Conservation (phyloP, 2,888 invertebrate species). For the Allygus modestus region DNA sequence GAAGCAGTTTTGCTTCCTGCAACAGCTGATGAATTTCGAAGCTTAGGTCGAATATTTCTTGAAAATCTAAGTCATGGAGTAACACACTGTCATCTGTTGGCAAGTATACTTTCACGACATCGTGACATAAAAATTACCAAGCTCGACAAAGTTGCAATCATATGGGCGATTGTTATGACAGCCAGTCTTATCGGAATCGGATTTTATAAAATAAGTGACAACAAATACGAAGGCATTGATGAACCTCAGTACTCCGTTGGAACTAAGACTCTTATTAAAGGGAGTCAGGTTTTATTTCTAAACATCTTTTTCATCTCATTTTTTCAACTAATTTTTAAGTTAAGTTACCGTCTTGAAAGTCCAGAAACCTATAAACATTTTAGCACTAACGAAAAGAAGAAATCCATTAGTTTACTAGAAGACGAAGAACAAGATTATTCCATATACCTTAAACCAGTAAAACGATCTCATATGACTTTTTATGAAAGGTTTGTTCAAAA, state of each 20-base stretch:
- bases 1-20: neutral
- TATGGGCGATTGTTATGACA: neutral
- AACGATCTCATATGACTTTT: neutral
- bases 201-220: neutral
- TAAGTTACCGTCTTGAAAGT: neutral
- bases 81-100: neutral
- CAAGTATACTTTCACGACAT: neutral
- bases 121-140: constrained; percentile 8
- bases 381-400: neutral
- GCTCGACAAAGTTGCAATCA: neutral
- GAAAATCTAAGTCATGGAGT: neutral
- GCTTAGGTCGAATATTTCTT: neutral
- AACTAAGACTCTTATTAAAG: neutral
- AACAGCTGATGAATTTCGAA: neutral
- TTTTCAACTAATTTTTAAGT: neutral
- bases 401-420: no score
- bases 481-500: neutral
- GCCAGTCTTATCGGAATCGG: constrained; percentile 8
- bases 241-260: neutral
- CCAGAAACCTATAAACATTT: neutral
- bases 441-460: neutral
- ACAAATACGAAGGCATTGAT: neutral
- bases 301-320: neutral
- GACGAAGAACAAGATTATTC: neutral
- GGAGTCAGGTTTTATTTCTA: neutral